Percentiles rank a stretch among this genome's conserved stretches.
These are phyloP conservation scores for Listronotus oregonensis DNA, from an alignment of 1,140 invertebrate species.

Conservation along the genomic window DNA sequence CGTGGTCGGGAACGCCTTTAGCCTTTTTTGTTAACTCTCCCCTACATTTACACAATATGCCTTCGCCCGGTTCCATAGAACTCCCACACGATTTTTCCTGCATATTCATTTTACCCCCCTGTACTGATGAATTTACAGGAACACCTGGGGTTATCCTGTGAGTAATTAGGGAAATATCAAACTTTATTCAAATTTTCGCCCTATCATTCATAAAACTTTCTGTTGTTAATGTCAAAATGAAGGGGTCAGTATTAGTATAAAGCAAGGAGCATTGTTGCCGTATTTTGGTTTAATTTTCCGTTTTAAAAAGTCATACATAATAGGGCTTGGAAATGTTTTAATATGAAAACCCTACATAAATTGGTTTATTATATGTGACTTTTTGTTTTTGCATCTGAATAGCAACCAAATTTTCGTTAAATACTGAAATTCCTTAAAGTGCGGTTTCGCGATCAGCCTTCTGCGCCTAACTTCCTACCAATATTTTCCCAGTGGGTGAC, in stretches of 20 bases:
- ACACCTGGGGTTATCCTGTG: slow-evolving; percentile 37
- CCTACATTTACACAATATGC: slow-evolving; percentile 22
- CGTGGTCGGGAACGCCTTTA: slow-evolving; percentile 43
- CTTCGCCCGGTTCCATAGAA: slow-evolving; percentile 18
- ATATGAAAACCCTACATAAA: slow-evolving; percentile 55
- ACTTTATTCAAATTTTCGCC: slow-evolving; percentile 30
- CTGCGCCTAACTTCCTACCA: slow-evolving; percentile 37
- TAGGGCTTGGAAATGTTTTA: slow-evolving; percentile 51
- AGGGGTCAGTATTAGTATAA: slow-evolving; percentile 46
- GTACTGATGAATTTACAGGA: slow-evolving; percentile 21
- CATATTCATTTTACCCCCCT: slow-evolving; percentile 20
- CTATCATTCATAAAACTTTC: slow-evolving; percentile 40
- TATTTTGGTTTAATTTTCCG: slow-evolving; percentile 35
- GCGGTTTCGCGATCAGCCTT: slow-evolving; percentile 48
- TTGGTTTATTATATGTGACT: slow-evolving; percentile 54
- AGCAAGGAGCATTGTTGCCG: slow-evolving; percentile 35
- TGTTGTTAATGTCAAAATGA: slow-evolving; percentile 38
- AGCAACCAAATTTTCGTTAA: slow-evolving; percentile 52
- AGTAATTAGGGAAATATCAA: slow-evolving; percentile 47
- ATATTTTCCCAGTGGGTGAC: no score
- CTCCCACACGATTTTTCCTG: neutral
- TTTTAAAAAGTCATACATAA: slow-evolving; percentile 44
- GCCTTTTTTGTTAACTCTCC: slow-evolving; percentile 36
- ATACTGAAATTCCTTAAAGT: slow-evolving; percentile 44
- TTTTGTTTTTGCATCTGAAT: slow-evolving; percentile 51